These are phyloP conservation scores for Sphaerophoria rueppellii DNA, from an alignment of 2,888 invertebrate species.

Conservation along the genomic window DNA sequence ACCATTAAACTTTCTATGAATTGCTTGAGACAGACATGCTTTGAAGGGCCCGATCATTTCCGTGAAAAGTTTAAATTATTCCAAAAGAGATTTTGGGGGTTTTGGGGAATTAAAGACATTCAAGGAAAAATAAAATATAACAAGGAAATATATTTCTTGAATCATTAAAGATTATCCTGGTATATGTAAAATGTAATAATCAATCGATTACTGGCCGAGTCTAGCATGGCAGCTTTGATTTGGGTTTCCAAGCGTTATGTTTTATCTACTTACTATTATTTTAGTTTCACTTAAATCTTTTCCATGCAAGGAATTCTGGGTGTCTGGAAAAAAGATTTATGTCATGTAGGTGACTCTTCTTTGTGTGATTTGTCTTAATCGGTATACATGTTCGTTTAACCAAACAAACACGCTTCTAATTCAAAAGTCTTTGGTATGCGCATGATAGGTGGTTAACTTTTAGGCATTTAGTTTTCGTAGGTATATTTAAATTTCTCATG, in stretches of 20 bases:
- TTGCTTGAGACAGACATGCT: slow-evolving; percentile 33
- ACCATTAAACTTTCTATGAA: slow-evolving; percentile 10
- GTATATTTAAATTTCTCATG: too few relatives aligned
- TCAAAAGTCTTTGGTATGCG: slow-evolving; percentile 49
- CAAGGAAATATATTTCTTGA: neutral
- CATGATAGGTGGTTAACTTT: slow-evolving; percentile 7
- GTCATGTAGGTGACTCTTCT: slow-evolving; percentile 46
- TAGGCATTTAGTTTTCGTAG: too few relatives aligned
- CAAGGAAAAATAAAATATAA: too few relatives aligned
- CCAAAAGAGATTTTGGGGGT: too few relatives aligned
- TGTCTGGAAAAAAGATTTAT: slow-evolving; percentile 53
- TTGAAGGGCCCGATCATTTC: slow-evolving; percentile 38
- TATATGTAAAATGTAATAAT: slow-evolving; percentile 44
- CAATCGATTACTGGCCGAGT: slow-evolving; percentile 67
- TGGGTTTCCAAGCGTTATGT: slow-evolving; percentile 39
- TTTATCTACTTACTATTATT: too few relatives aligned
- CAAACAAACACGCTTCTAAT: slow-evolving; percentile 57
- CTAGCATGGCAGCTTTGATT: slow-evolving; percentile 7
- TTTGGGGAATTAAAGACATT: too few relatives aligned
- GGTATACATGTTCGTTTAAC: slow-evolving; percentile 52
- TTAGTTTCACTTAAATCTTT: slow-evolving; percentile 62
- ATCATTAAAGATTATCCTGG: slow-evolving; percentile 55
- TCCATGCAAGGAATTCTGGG: slow-evolving; percentile 14
- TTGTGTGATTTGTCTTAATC: slow-evolving; percentile 19
- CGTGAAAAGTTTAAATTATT: slow-evolving; percentile 55